Base-by-base conservation (phyloP, 2,888 invertebrate genomes). In the Lasiommata megera region DNA sequence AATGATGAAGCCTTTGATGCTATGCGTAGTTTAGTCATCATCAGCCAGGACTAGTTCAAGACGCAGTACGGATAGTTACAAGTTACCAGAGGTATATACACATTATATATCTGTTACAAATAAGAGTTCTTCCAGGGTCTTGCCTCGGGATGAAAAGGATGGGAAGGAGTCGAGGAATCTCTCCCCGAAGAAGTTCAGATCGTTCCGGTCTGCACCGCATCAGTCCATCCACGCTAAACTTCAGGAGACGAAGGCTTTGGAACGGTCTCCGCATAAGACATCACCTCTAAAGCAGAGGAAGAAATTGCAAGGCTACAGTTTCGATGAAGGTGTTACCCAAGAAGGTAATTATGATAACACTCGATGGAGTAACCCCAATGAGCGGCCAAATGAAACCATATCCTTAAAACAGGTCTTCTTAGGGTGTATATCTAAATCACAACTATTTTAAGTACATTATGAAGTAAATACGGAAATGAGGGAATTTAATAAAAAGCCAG, bases 111-210 rank as follows among this genome's bases (percentile, higher is more conserved):
- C 6, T 29, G 16, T 31, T 44, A 31, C 31, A 46, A 31, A 6
- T n/a, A 23, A 40, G 31, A 44, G 28, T 44, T 12, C 18, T 65
- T 66, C 38, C 82, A 96, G 96, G 90, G 94, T 94, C 53, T 93
- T 96, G 65, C 94, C 96, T 61, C 95, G 96, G 73, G 96, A 96
- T 77, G 96, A 96, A 76, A 96, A 96, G 76, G 96, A 96, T 67
- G 94, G 95, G 71, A 96, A 96, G 83, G 96, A 95, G 74, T 95
- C 95, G 67, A 96, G 95, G 84, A 93, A 93, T 37, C 82, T 81
- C 59, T 94, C 94, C 37, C 95, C 95, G 48, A 93, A 94, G 76
- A 94, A 94, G 79, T 92, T 92, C 74, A 84, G 88, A 29, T 91
- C 91, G 17, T 93, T 92, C 92, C 90, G 88, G 73, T 93, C 82